A percentile compares a stretch with the other conserved stretches of the same genome.
Evolutionary conservation across 2,888 invertebrate species (phyloP).

Genomic region (Cotesia congregata): DNA sequence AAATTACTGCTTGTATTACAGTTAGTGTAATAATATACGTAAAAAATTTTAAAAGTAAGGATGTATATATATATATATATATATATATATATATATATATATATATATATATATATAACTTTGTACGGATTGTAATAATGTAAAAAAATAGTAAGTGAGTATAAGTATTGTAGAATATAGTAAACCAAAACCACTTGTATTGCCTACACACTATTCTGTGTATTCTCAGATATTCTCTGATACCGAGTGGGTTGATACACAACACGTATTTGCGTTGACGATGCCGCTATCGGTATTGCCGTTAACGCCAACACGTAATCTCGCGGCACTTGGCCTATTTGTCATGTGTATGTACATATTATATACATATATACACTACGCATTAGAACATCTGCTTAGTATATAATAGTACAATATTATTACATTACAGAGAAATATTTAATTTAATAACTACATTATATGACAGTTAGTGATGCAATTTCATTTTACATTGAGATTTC

Average conservation of each 20-base stretch:
- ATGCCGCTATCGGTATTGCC: conserved; percentile 46
- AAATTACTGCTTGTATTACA: background rate
- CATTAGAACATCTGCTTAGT: background rate
- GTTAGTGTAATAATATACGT: background rate
- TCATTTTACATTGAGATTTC: background rate
- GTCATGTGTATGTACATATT: conserved; percentile 37
- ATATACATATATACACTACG: conserved; percentile 20
- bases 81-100: background rate
- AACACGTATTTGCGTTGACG: conserved; percentile 39
- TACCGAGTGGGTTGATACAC: conserved; percentile 34
- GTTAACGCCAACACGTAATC: conserved; percentile 47
- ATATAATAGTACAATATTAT: background rate
- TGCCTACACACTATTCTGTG: conserved; percentile 23
- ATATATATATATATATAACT: background rate
- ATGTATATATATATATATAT: background rate
- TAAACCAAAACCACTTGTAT: conserved; percentile 7
- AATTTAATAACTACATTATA: background rate
- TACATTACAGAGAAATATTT: background rate
- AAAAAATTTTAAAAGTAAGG: background rate
- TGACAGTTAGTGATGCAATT: background rate
- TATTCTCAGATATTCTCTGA: conserved; percentile 5
- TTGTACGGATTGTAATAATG: conserved; percentile 12
- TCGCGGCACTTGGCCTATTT: conserved; percentile 46
- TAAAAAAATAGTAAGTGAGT: no score
- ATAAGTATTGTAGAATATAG: background rate